Evolutionary conservation across 2,888 invertebrate genomes (phyloP).

Genomic region (Hetaerina titia): DNA sequence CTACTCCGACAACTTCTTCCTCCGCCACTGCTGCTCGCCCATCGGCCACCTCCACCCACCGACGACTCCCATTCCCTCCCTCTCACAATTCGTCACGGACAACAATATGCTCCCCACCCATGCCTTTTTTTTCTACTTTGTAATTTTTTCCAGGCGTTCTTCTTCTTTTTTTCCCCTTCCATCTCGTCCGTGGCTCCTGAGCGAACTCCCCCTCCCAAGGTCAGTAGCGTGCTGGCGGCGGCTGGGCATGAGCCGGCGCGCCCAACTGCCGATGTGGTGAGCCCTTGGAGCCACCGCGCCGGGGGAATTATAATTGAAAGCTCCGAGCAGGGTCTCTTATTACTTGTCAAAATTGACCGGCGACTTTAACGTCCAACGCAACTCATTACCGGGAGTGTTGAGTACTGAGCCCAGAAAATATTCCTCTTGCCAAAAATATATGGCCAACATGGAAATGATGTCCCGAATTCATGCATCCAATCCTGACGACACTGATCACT

Average conservation of each 20-base stretch:
- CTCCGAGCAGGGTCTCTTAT: neutral
- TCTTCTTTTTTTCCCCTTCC: neutral
- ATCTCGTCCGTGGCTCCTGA: neutral
- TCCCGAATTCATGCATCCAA: too few species aligned
- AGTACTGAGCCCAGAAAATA: too few species aligned
- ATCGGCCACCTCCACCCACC: neutral
- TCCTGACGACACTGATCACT: too few species aligned
- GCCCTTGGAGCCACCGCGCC: neutral
- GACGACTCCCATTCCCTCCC: neutral
- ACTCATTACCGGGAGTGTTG: too few species aligned
- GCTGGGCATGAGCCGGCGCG: neutral
- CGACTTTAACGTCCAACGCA: too few species aligned
- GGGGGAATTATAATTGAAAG: neutral
- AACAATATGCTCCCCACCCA: slow-evolving; percentile 48
- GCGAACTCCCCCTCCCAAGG: neutral
- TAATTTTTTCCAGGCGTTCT: slow-evolving; percentile 5
- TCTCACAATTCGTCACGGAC: slow-evolving; percentile 38
- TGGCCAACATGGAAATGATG: too few species aligned
- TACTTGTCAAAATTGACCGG: too few species aligned
- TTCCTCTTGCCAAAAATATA: too few species aligned
- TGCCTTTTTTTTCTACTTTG: neutral
- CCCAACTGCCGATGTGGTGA: neutral
- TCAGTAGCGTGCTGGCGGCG: neutral
- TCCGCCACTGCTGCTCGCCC: neutral
- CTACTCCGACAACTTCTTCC: neutral